These are phyloP conservation scores for Mirza zaza DNA, from an alignment of 2,113 vertebrate genomes.

Conservation along the genomic window DNA sequence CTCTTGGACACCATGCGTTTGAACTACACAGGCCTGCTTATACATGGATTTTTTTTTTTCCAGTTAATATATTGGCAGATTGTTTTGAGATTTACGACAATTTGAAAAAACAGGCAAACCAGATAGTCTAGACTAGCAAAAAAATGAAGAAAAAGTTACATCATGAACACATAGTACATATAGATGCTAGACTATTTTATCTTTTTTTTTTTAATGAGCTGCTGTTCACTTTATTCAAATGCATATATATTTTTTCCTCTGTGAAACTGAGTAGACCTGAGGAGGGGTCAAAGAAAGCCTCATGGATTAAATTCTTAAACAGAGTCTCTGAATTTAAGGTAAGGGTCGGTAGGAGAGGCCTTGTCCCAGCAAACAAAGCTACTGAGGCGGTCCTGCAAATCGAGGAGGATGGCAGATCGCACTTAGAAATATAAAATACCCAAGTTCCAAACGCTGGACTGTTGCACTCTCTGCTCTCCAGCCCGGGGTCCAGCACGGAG, in stretches of 20 bases:
- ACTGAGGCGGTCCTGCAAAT: background rate
- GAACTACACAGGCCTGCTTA: background rate
- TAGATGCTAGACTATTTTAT: background rate
- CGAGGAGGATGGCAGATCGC: constrained; percentile 26
- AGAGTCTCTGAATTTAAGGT: constrained; percentile 76
- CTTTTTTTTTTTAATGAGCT: background rate
- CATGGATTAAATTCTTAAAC: constrained; percentile 88
- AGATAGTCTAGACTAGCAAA: background rate
- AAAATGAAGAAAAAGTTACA: background rate
- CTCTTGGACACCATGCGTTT: background rate
- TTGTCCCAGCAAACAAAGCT: constrained; percentile 15
- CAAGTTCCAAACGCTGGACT: background rate
- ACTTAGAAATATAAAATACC: constrained; percentile 49
- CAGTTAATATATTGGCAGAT: background rate
- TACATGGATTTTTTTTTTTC: background rate
- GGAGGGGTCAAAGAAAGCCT: constrained; percentile 31
- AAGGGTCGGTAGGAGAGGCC: constrained; percentile 23
- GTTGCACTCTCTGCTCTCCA: background rate
- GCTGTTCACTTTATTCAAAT: constrained; percentile 70
- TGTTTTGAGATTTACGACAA: background rate
- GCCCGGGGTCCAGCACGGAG: background rate
- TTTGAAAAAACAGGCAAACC: background rate
- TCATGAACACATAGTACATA: background rate
- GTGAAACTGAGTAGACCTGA: constrained; percentile 20
- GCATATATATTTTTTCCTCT: constrained; percentile 58